Evolutionary conservation across 1,140 invertebrate species (phyloP), one percentile per base, ranked within the genome.

Genomic region (Panagrolaimus sp.): DNA sequence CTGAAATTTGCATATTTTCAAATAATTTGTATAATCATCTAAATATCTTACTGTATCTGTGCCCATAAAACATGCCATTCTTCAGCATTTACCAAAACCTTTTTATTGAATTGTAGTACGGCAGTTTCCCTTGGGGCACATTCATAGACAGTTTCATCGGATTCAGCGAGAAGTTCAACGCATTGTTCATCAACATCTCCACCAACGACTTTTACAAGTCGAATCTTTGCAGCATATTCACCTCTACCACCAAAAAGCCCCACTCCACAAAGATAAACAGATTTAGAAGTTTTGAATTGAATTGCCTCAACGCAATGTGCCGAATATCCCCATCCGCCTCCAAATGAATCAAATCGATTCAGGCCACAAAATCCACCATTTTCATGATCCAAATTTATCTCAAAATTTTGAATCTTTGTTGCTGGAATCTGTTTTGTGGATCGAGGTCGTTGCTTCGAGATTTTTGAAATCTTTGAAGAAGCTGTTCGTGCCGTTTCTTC

Each of bases 311-410:
- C 89, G 10, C 92, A 94, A 83, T 96, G 92, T 0, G 91, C 92
- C 1, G 92, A 93, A 84, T 98, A 98, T 5, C 94, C 94, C 95
- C 95, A 98, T 8, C 94, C 94, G 65, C 94, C 94, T 38, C 95
- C 95, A 83, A 94, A 91, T 85, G 87, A 93, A 84, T 96, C 92
- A 86, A 97, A 98, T 76, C 95, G 87, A 81, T 90, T 93, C 1
- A 96, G 90, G 10, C 87, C 84, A 17, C 88, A 89, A 80, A 90
- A 96, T 80, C 96, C 93, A 75, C 21, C 73, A 93, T 90, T 78
- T 89, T 88, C 64, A 85, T 88, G 76, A 84, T 86, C 3, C 83
- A 78, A 73, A 84, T 84, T 65, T 73, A 58, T 28, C 17, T 58
- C 52, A 28, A 28, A 26, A 28, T 21, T 28, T 24, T 21, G 21